Base-by-base conservation (phyloP, 2,113 vertebrate genomes). In the Gasterosteus aculeatus region DNA sequence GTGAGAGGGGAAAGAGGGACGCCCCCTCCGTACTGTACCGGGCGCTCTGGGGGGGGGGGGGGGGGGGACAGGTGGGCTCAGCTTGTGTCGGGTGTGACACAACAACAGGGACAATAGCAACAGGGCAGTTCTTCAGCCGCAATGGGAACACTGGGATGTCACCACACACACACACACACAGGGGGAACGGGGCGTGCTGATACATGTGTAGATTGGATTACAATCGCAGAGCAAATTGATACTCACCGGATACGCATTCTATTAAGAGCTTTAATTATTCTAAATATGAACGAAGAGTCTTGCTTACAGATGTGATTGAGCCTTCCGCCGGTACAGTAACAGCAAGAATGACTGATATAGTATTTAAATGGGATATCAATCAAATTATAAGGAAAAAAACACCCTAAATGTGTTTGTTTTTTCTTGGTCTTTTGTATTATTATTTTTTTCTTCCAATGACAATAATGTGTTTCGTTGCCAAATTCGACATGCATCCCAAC, bases 91-190 rank as follows among this genome's bases (percentile, higher is more conserved):
- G 87, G 89, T 91, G 90, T 91, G 91, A 91, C 92, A 91, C 92
- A 91, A 85, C 80, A 90, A 85, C 78, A 77, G 78, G 89, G 87
- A 90, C 88, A 92, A 90, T 87, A 88, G 91, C 91, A 90, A 91
- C 87, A 90, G 88, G 90, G 87, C 88, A 81, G 81, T 79, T 80
- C 84, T 75, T 61, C 66, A 82, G 83, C 87, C 77, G 87, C 88
- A 91, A 76, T 77, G 75, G 81, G 75, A 86, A 77, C 81, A 85
- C 77, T 71, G 62, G 87, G 80, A 69, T 85, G 75, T 81, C 76
- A 77, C 69, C 63, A 68, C 57, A 57, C 33, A 75, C 51, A 75
- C 22, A 70, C 22, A 31, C 18, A 75, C 59, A 60, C 39, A 53
- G 14, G 18, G 63, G 54, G 77, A 38, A 65, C 16, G 61, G 62